These are phyloP conservation scores for Orthonevra nobilis DNA, from an alignment of 2,888 invertebrate genomes.

Conservation along the genomic window DNA sequence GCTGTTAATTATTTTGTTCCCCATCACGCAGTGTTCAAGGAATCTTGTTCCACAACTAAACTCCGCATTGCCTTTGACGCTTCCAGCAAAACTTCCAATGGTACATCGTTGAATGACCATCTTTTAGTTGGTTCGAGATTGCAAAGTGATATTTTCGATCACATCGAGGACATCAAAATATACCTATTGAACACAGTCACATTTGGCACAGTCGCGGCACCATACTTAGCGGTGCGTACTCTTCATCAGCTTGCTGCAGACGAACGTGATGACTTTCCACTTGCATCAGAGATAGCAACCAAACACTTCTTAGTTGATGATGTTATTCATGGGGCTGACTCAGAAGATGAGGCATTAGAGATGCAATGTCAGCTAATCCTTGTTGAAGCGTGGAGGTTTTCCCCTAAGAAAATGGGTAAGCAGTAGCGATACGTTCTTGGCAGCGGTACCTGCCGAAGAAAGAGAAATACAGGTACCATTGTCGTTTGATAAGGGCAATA, in stretches of 20 bases:
- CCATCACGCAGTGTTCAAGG: conserved; percentile 28
- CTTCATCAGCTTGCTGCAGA: not conserved
- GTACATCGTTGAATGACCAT: conserved; percentile 51
- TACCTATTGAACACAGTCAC: conserved; percentile 5
- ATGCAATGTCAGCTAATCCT: not conserved
- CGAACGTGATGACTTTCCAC: conserved; percentile 6
- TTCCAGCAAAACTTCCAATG: too few species aligned
- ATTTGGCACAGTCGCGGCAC: conserved; percentile 11
- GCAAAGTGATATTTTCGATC: conserved; percentile 44
- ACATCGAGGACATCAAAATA: conserved; percentile 16
- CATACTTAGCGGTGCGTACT: not conserved
- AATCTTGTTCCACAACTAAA: conserved; percentile 34
- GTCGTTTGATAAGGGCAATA: not conserved
- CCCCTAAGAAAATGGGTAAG: conserved; percentile 12
- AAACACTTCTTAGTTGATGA: conserved; percentile 10
- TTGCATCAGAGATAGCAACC: conserved; percentile 2
- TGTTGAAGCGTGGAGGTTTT: conserved; percentile 4
- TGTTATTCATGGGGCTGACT: conserved; percentile 8
- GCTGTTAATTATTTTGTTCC: too few species aligned
- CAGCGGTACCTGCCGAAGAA: not conserved
- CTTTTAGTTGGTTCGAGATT: conserved; percentile 44
- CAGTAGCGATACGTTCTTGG: not conserved
- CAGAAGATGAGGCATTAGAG: too few species aligned
- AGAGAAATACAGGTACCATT: not conserved
- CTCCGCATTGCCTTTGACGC: conserved; percentile 35